Evolutionary conservation across 2,888 invertebrate genomes (phyloP).

Genomic region (Macrosiphum euphorbiae): DNA sequence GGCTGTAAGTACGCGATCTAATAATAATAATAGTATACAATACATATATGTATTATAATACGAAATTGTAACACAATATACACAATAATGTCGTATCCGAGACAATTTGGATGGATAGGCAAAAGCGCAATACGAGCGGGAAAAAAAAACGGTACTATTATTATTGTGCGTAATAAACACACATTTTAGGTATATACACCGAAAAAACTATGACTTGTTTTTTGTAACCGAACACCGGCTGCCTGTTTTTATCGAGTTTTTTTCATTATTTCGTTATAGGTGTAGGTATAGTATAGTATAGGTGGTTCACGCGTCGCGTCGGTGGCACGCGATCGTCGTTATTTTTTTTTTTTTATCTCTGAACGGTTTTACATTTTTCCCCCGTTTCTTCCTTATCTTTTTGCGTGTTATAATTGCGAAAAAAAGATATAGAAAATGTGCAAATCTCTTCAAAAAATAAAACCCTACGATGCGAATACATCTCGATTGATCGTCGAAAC

Average conservation of each 20-base stretch:
- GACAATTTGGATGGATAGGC: constrained; percentile 14
- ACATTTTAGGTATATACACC: background rate
- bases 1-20: background rate
- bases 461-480: background rate
- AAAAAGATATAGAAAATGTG: background rate
- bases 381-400: background rate
- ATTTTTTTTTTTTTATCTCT: constrained; percentile 14
- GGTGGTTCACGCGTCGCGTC: background rate
- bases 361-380: background rate
- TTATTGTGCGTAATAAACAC: background rate
- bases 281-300: background rate
- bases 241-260: constrained; percentile 27
- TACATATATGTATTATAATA: background rate
- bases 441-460: background rate
- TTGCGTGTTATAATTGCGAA: constrained; percentile 4
- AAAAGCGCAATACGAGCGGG: background rate
- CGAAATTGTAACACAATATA: constrained; percentile 16
- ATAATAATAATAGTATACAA: background rate
- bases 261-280: background rate
- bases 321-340: constrained; percentile 28
- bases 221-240: constrained; percentile 38
- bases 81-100: background rate
- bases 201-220: constrained; percentile 30
- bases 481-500: background rate
- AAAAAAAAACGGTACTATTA: background rate